Base-by-base conservation (phyloP, 2,888 invertebrate genomes). In the Toxonevra muliebris region DNA sequence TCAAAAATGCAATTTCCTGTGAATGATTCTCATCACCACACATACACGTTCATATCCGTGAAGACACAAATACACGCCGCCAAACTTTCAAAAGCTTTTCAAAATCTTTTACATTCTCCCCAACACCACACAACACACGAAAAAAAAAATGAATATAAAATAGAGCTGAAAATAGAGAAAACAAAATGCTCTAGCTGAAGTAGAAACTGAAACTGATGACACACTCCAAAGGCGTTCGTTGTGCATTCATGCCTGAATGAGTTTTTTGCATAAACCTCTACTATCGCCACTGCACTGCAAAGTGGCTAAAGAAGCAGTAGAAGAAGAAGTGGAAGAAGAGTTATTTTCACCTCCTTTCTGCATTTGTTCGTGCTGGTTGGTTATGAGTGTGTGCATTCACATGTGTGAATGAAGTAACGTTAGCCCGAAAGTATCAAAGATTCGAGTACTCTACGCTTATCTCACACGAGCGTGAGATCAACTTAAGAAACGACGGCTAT, bases 181-280 rank as follows among this genome's bases (percentile, higher is more conserved):
- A 30, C 2, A 30, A 30, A 30, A 30, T 4, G 7, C 30, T 30
- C 30, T 30, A 30, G 2, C 30, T 30, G 30, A 30, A 30, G 30
- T 30, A 30, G 13, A 15, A 3, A 15, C 17, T 54, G 45, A 61
- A 80, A 79, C 76, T 75, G 80, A 79, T 79, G 79, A 76, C 80
- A 79, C 77, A 80, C 79, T 79, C 79, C 76, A 78, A 76, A 77
- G 73, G 74, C 75, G 73, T 74, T 73, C 69, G 75, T 66, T 75
- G 77, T 80, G 79, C 77, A 78, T 79, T 80, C 80, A 77, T 79
- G 80, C 76, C 75, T 78, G 75, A 80, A 76, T 77, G 77, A 76
- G 73, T 73, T 71, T 73, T 72, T 70, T 72, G 45, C 77, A 79
- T 79, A 71, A 75, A 74, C 76, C 70, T 75, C 71, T 69, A 61